Evolutionary conservation across 1,140 invertebrate species (phyloP).

Genomic region (Atta cephalotes): DNA sequence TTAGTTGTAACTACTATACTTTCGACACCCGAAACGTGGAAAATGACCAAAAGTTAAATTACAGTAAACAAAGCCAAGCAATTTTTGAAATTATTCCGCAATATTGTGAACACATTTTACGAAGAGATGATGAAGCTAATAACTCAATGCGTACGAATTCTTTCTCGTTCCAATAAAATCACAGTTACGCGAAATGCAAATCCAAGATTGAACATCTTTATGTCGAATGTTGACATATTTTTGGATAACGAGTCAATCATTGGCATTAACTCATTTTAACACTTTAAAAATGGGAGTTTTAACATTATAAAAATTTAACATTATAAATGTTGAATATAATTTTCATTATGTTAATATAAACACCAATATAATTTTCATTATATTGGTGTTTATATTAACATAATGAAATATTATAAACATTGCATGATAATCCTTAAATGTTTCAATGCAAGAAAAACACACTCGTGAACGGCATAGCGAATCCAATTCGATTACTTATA

Average conservation of each 20-base stretch:
- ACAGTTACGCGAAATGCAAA: not conserved
- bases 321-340: too few species aligned
- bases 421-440: too few species aligned
- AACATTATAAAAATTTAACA: too few species aligned
- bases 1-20: not conserved
- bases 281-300: too few species aligned
- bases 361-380: too few species aligned
- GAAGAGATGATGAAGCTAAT: constrained; percentile 28
- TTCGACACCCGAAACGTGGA: constrained; percentile 14
- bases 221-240: not conserved
- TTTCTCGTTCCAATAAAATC: constrained; percentile 12
- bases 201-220: not conserved
- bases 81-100: constrained; percentile 42
- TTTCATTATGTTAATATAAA: too few species aligned
- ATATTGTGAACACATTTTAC: constrained; percentile 26
- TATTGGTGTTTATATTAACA: too few species aligned
- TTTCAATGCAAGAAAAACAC: too few species aligned
- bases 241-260: not conserved
- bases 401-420: too few species aligned
- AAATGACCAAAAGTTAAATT: constrained; percentile 52
- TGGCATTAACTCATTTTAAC: not conserved
- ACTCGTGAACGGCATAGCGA: too few species aligned
- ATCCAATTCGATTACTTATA: too few species aligned
- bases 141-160: constrained; percentile 21
- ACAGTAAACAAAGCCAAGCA: constrained; percentile 21